These are phyloP conservation scores for Ctenomys sociabilis DNA, from an alignment of 2,113 vertebrate species.

Conservation along the genomic window DNA sequence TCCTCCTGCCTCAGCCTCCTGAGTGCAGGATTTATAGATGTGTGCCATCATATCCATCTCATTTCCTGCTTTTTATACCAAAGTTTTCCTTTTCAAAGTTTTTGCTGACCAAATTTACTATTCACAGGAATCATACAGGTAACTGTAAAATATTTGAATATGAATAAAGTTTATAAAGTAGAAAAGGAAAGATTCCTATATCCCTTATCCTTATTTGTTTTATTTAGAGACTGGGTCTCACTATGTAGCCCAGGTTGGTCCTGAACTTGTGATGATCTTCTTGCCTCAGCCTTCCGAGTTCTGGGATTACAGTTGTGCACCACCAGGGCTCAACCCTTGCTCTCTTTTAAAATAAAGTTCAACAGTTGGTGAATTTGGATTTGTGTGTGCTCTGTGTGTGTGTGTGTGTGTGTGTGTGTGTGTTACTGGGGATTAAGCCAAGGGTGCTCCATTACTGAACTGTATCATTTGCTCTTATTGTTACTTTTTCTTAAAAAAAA, in stretches of 20 bases:
- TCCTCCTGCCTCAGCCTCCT: not conserved
- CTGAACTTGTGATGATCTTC: not conserved
- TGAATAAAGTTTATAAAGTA: not conserved
- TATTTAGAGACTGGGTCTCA: not conserved
- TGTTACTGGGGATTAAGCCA: not conserved
- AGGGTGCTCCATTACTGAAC: not conserved
- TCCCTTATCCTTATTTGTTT: not conserved
- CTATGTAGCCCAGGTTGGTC: not conserved
- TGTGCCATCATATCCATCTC: not conserved
- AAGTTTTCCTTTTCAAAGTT: conserved; percentile 21
- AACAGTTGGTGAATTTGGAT: not conserved
- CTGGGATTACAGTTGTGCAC: too few relatives aligned
- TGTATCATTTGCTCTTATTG: not conserved
- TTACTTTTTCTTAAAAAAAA: not conserved
- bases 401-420: not conserved
- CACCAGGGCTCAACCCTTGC: not conserved
- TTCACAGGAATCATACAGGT: not conserved
- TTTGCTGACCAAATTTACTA: not conserved
- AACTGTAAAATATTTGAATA: not conserved
- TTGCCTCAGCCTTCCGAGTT: not conserved
- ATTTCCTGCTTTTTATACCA: not conserved
- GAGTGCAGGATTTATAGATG: not conserved
- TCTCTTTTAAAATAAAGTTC: not conserved
- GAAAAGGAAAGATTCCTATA: not conserved
- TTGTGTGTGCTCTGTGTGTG: not conserved